Percentiles rank a stretch among this genome's conserved stretches.
Evolutionary conservation across 2,797 vertebrate genomes (phyloP).

Genomic region (Chromobotia macracanthus): DNA sequence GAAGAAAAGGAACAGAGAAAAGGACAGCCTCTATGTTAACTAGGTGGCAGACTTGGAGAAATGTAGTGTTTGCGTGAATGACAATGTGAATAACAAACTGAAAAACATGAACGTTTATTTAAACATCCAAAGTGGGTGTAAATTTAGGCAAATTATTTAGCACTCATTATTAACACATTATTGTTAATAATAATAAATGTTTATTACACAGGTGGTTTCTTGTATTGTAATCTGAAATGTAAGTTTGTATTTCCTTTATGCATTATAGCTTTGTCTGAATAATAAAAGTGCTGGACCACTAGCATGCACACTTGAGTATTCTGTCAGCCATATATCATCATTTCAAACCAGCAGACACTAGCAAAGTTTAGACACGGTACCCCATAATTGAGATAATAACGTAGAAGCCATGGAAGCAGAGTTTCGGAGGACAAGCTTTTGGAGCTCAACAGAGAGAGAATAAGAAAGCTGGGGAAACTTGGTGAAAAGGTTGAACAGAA

Average conservation of each 20-base stretch:
- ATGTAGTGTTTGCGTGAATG: too few species aligned
- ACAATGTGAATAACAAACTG: too few species aligned
- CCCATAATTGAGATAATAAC: constrained; percentile 39
- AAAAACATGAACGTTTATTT: too few species aligned
- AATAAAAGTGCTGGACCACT: too few species aligned
- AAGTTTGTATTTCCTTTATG: too few species aligned
- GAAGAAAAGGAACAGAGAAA: constrained; percentile 14
- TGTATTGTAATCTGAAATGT: too few species aligned
- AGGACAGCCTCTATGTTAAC: not conserved
- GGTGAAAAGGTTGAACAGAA: constrained; percentile 60
- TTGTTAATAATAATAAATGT: too few species aligned
- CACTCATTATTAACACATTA: too few species aligned
- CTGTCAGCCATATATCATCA: not conserved
- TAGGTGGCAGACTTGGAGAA: not conserved
- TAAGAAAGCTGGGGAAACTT: constrained; percentile 50
- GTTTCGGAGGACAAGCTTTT: constrained; percentile 1
- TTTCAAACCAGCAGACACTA: constrained; percentile 5
- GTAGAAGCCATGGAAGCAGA: constrained; percentile 26
- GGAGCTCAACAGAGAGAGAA: constrained; percentile 16
- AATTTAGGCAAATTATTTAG: too few species aligned
- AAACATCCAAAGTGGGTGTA: too few species aligned
- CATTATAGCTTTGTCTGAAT: too few species aligned
- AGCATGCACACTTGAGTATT: not conserved
- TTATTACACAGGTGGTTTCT: too few species aligned
- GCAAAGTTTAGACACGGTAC: not conserved